A percentile compares a stretch with the other conserved stretches of the same genome.
phyloP scores from a whole-genome alignment of 1,140 invertebrate species.

The Aphaenogaster ashmeadi region DNA sequence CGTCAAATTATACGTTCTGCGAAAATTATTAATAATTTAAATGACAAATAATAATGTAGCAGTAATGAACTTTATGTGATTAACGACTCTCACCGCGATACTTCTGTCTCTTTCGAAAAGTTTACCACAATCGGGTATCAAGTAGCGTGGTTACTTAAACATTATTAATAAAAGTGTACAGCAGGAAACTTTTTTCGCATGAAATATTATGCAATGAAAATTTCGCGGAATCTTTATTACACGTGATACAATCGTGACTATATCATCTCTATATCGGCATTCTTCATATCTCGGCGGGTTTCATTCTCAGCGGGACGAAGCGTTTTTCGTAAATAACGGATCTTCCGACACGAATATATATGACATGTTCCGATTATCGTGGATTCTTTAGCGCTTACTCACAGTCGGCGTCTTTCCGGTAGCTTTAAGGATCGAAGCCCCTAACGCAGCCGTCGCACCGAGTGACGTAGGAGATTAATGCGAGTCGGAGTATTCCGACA shows the following conservation, averaged over 20 bases:
- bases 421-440: constrained; percentile 3
- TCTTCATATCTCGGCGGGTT: neutral
- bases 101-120: neutral
- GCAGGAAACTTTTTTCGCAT: neutral
- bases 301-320: neutral
- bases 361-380: neutral
- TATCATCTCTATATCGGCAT: neutral
- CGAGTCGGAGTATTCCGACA: neutral
- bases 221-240: neutral
- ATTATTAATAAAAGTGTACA: neutral
- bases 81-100: neutral
- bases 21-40: constrained; percentile 16
- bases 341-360: neutral
- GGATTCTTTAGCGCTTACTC: neutral
- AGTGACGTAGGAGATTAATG: constrained; percentile 15
- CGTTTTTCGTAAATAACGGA: neutral
- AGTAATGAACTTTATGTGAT: neutral
- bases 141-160: neutral
- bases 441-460: neutral
- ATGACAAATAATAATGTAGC: neutral
- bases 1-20: neutral
- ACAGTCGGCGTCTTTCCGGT: neutral
- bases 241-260: neutral
- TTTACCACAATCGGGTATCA: neutral
- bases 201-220: neutral